A percentile compares a stretch with the other conserved stretches of the same genome.
phyloP scores from a whole-genome alignment of 2,888 invertebrate species.

The Eurytoma californica region DNA sequence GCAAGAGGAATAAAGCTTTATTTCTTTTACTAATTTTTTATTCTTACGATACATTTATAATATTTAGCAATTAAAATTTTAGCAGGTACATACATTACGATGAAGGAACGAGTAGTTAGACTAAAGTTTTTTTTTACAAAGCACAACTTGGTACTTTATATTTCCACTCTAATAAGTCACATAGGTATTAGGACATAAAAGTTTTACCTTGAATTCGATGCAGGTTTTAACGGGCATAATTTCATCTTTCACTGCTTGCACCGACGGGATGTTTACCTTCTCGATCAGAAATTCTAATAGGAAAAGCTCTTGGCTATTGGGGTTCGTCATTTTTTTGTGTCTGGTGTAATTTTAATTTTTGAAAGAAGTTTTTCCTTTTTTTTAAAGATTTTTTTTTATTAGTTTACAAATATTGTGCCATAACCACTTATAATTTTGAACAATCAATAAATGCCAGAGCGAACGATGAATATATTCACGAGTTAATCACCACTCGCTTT shows the following conservation, averaged over 20 bases:
- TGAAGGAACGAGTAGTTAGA: too few species aligned
- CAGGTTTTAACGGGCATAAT: conserved; percentile 76
- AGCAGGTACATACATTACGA: too few species aligned
- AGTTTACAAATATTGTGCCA: neutral
- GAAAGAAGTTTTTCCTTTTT: conserved; percentile 10
- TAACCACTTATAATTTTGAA: conserved; percentile 39
- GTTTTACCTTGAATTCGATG: conserved; percentile 77
- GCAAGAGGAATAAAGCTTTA: too few species aligned
- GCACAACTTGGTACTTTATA: too few species aligned
- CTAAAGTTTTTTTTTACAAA: too few species aligned
- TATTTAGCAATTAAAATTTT: too few species aligned
- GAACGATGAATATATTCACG: neutral
- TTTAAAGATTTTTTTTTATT: conserved; percentile 5
- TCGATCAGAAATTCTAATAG: conserved; percentile 81
- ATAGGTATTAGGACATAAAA: neutral
- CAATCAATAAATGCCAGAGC: neutral
- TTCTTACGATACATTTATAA: too few species aligned
- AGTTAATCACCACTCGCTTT: conserved; percentile 26
- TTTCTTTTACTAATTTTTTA: too few species aligned
- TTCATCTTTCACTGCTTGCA: conserved; percentile 68
- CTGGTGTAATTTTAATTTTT: conserved; percentile 10
- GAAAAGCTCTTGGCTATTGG: conserved; percentile 73
- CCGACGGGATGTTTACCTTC: conserved; percentile 71
- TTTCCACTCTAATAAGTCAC: neutral
- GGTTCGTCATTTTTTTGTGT: conserved; percentile 58